Conservation (phyloP, 2,113 vertebrate species). For the Eulacestoma nigropectus region DNA sequence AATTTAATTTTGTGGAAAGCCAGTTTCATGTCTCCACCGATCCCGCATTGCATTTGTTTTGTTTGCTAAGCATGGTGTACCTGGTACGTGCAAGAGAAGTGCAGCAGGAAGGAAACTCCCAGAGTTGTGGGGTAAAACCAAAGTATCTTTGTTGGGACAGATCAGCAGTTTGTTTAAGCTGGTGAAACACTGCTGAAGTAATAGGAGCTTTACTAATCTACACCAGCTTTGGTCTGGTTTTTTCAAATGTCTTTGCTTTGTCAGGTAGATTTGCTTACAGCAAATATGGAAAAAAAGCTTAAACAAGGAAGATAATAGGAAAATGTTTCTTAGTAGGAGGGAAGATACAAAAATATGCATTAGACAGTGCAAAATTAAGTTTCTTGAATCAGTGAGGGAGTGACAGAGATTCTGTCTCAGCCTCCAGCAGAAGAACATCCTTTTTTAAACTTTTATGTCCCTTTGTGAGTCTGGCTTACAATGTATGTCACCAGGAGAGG, state of each 20-base stretch:
- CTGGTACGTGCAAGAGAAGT: not conserved
- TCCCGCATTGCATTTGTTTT: not conserved
- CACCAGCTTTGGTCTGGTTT: not conserved
- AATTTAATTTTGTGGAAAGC: conserved; percentile 66
- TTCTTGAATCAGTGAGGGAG: not conserved
- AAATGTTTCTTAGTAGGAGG: not conserved
- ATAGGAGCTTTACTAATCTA: not conserved
- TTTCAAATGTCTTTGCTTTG: not conserved
- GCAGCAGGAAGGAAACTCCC: conserved; percentile 12
- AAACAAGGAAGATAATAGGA: not conserved
- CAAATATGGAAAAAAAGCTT: not conserved
- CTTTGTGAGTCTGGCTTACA: not conserved
- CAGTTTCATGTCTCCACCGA: conserved; percentile 48
- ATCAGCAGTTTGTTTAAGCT: conserved; percentile 17
- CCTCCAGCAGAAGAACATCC: not conserved
- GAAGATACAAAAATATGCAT: not conserved
- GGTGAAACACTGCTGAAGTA: conserved; percentile 5
- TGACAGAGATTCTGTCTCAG: not conserved
- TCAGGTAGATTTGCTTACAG: not conserved
- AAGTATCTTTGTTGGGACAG: not conserved
- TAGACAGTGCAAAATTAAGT: not conserved
- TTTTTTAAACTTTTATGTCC: not conserved
- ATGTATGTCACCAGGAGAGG: not conserved
- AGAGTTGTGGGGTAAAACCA: not conserved
- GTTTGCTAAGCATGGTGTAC: not conserved